Evolutionary conservation across 2,113 vertebrate species (phyloP).

Genomic region (Odontophorus gujanensis): DNA sequence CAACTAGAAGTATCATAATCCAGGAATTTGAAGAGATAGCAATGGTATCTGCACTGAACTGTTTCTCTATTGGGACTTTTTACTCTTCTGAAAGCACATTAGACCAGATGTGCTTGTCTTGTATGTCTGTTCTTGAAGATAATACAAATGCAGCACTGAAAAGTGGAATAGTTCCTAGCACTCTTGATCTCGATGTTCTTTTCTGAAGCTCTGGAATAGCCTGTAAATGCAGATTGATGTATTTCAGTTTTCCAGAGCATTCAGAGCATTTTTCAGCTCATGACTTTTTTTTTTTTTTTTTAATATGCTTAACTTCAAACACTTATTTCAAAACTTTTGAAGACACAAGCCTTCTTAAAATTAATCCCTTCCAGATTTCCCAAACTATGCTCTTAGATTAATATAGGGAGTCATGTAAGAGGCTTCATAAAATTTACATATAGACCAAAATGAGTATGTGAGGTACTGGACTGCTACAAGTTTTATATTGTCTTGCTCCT

Average conservation of each 20-base stretch:
- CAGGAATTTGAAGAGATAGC: conserved; percentile 23
- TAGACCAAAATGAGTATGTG: background rate
- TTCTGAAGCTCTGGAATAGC: background rate
- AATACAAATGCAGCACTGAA: conserved; percentile 25
- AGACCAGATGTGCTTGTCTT: conserved; percentile 2
- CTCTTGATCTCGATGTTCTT: background rate
- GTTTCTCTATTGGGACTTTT: conserved; percentile 8
- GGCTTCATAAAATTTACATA: background rate
- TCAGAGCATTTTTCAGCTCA: background rate
- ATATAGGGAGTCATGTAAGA: background rate
- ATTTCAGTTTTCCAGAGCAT: background rate
- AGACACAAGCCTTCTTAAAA: background rate
- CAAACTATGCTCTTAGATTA: background rate
- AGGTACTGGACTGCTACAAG: background rate
- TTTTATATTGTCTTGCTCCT: background rate
- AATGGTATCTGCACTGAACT: background rate
- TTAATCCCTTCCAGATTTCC: background rate
- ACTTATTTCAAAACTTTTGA: background rate
- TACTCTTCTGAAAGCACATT: conserved; percentile 28
- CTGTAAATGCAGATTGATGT: background rate
- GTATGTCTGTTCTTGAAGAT: conserved; percentile 31
- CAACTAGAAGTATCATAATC: conserved; percentile 33
- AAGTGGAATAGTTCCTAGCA: background rate
- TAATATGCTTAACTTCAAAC: background rate
- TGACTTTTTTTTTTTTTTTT: background rate